Conservation (phyloP, 2,797 vertebrate species). For the Sebastes iracundus region DNA sequence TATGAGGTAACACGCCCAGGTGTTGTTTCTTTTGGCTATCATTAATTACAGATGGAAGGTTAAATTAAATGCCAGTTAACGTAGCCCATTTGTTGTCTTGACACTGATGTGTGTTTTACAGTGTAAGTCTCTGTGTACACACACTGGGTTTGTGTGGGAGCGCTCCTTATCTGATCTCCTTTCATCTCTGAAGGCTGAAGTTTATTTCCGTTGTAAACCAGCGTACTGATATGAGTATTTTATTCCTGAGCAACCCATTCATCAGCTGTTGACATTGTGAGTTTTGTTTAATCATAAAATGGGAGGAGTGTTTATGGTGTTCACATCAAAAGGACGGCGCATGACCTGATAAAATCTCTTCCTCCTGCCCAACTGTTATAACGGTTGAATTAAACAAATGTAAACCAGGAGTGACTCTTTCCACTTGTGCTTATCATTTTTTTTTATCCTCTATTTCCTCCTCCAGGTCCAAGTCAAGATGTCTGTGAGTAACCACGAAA, state of each 20-base stretch:
- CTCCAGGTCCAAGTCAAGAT: conserved; percentile 73
- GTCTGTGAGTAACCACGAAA: conserved; percentile 90
- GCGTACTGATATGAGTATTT: conserved; percentile 18
- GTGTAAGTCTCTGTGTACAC: conserved; percentile 12
- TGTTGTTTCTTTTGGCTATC: conserved; percentile 28
- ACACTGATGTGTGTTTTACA: conserved; percentile 2
- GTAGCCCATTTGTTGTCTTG: conserved; percentile 1
- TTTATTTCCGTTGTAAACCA: conserved; percentile 53
- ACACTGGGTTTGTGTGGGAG: conserved; percentile 1
- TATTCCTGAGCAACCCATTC: conserved; percentile 23
- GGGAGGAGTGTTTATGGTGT: conserved; percentile 22
- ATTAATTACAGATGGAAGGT: conserved; percentile 10
- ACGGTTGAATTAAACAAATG: background rate
- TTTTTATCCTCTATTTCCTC: background rate
- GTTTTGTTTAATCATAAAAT: conserved; percentile 36
- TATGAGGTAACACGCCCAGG: conserved; percentile 47
- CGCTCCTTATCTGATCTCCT: conserved; percentile 53
- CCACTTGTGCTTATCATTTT: background rate
- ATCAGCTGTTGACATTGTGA: background rate
- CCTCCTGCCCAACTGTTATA: background rate
- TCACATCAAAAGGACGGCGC: conserved; percentile 10
- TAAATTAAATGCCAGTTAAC: conserved; percentile 1
- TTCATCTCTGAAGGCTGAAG: conserved; percentile 70
- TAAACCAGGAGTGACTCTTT: background rate
- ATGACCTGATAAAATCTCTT: background rate